Evolutionary conservation across 2,797 vertebrate species (phyloP), one percentile per base, ranked within the genome.

Genomic region (Mycteria americana): DNA sequence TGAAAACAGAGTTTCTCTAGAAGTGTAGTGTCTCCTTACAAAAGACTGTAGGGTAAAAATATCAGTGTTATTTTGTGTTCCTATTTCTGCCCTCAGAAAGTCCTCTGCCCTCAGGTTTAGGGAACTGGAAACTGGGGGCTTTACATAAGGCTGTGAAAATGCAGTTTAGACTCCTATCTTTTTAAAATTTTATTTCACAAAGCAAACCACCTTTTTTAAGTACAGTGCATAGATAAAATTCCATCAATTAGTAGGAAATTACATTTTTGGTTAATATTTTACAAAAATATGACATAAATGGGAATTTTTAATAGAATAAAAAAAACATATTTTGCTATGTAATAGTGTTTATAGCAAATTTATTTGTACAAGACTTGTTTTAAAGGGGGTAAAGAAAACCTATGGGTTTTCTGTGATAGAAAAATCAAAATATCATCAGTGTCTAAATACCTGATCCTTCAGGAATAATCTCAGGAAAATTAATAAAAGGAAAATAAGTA

Each of bases 261-360:
- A 19, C 11, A 6, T 45, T 85, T 77, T 80, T 46, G 14, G 46
- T 72, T 56, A 64, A 35, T 27, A 33, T 57, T 80, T 85, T 54
- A 7, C 3, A 73, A 83, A 88, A 73, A 39, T 48, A 68, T 10
- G 7, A 0, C n/a, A 53, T 12, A 83, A 72, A 73, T 50, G 3
- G 0, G 1, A 53, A 57, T 77, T 67, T 80, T 5, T 50, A 33
- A 21, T 41, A 21, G 10, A 2, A 35, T 28, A 13, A 83, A 59
- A 64, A 17, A 2, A 0, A 2, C 24, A 2, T 18, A 10, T 64
- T 80, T 84, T 72, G 9, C 9, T 41, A 16, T 30, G 5, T 33
- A 53, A 19, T 53, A 8, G 1, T 16, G 6, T 31, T 74, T 64
- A 70, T 46, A 60, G 6, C 3, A 67, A 76, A 46, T 51, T 59